phyloP scores from a whole-genome alignment of 2,113 vertebrate species.

The Procavia capensis region DNA sequence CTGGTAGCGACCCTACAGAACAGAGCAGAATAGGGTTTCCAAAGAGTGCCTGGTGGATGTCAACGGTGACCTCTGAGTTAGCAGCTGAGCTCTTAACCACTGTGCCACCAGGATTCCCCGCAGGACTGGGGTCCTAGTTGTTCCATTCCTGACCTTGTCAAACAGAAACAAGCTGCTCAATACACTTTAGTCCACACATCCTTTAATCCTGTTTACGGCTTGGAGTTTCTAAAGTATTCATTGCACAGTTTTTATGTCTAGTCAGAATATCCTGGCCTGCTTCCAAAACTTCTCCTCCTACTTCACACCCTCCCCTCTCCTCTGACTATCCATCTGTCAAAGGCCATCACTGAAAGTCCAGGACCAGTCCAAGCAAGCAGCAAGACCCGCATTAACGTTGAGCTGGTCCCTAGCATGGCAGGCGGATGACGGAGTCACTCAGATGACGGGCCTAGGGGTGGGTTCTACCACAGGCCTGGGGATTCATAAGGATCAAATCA shows the following conservation, averaged over 20 bases:
- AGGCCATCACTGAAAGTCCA: accelerated
- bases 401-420: background rate
- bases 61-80: too few relatives aligned
- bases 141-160: conserved; percentile 81
- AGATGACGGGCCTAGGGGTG: background rate
- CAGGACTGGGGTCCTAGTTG: conserved; percentile 56
- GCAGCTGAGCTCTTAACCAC: too few relatives aligned
- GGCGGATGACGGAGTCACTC: background rate
- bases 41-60: too few relatives aligned
- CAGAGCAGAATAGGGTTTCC: too few relatives aligned
- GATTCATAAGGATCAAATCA: background rate
- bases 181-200: conserved; percentile 88
- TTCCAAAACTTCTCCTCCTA: conserved; percentile 81
- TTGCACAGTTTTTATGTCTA: conserved; percentile 88
- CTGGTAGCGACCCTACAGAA: too few relatives aligned
- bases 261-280: conserved; percentile 91
- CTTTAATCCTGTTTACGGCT: conserved; percentile 90
- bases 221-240: conserved; percentile 88
- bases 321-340: background rate
- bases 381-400: background rate
- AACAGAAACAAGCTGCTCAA: conserved; percentile 89
- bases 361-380: accelerated
- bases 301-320: background rate
- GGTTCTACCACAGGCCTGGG: background rate
- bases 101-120: too few relatives aligned